Conservation (phyloP, 2,113 vertebrate species). For the Salvator merianae region DNA sequence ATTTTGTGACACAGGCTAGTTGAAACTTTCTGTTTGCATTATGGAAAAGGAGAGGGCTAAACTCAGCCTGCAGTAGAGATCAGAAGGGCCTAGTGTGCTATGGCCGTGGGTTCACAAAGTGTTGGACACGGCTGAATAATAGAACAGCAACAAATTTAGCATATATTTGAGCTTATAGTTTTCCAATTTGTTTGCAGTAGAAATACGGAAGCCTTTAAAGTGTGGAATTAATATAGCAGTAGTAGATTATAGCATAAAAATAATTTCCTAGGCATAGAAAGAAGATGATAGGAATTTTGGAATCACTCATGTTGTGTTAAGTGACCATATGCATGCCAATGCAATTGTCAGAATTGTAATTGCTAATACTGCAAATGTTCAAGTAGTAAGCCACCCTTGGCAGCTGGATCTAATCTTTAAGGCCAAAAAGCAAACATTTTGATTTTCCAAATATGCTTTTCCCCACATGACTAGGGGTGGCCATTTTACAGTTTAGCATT, state of each 20-base stretch:
- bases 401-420: background rate
- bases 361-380: constrained; percentile 25
- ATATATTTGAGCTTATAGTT: background rate
- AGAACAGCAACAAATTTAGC: background rate
- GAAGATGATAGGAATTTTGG: constrained; percentile 20
- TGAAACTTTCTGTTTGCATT: constrained; percentile 21
- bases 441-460: constrained; percentile 19
- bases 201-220: background rate
- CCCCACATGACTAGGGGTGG: constrained; percentile 12
- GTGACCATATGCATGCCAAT: constrained; percentile 4
- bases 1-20: background rate
- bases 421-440: constrained; percentile 4
- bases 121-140: too few species aligned
- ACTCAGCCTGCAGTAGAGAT: background rate
- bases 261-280: background rate
- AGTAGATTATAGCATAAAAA: background rate
- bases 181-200: background rate
- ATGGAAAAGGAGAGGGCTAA: background rate
- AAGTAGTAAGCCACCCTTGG: background rate
- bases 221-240: background rate
- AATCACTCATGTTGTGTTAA: constrained; percentile 28
- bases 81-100: too few species aligned
- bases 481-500: constrained; percentile 13
- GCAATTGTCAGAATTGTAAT: constrained; percentile 22
- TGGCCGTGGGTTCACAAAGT: too few species aligned